Evolutionary conservation across 2,888 invertebrate species (phyloP).

Genomic region (Erebia palarica): DNA sequence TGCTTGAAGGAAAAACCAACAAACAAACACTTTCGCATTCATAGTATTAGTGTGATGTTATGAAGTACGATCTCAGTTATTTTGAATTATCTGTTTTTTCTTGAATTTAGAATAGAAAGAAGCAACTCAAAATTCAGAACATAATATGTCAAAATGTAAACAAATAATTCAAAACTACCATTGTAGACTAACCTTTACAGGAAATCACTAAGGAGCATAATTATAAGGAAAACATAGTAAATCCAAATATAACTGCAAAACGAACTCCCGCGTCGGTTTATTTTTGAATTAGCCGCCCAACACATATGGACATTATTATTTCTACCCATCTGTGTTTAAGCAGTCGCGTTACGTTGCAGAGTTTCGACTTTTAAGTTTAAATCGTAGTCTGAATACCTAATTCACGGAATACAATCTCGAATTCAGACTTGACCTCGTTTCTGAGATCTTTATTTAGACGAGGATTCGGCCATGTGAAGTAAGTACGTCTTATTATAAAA

Average conservation of each 20-base stretch:
- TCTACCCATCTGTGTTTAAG: slow-evolving; percentile 62
- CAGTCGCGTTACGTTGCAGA: slow-evolving; percentile 46
- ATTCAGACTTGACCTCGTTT: slow-evolving; percentile 67
- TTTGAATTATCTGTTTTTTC: too few species aligned
- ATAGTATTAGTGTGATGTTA: too few species aligned
- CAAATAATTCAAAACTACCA: neutral
- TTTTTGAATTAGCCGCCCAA: slow-evolving; percentile 63
- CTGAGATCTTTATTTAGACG: slow-evolving; percentile 45
- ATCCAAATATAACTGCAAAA: slow-evolving; percentile 61
- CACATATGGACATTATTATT: slow-evolving; percentile 72
- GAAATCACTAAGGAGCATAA: slow-evolving; percentile 19
- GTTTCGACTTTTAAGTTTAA: slow-evolving; percentile 7
- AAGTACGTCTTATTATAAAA: slow-evolving; percentile 49
- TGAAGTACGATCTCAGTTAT: too few species aligned
- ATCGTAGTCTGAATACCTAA: slow-evolving; percentile 40
- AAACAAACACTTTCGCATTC: too few species aligned
- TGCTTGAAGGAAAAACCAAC: too few species aligned
- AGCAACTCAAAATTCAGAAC: too few species aligned
- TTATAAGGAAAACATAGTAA: slow-evolving; percentile 27
- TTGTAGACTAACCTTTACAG: slow-evolving; percentile 18
- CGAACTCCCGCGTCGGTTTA: slow-evolving; percentile 73
- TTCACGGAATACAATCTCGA: slow-evolving; percentile 44
- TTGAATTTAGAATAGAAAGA: too few species aligned
- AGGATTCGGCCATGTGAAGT: slow-evolving; percentile 59
- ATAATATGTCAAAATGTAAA: too few species aligned